Evolutionary conservation across 2,888 invertebrate species (phyloP).

Genomic region (Phlogophora meticulosa): DNA sequence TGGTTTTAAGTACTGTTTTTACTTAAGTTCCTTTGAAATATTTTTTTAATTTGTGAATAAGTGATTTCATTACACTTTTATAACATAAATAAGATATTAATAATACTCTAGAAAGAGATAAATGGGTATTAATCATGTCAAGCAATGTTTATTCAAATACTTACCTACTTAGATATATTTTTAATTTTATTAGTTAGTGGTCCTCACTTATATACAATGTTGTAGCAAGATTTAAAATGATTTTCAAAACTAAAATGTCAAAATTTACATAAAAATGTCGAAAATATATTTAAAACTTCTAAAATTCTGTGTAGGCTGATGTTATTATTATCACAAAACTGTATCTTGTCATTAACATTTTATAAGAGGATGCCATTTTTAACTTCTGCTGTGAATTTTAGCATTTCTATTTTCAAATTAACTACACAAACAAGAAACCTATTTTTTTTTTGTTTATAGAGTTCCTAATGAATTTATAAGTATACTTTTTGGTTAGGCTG

Average conservation of each 20-base stretch:
- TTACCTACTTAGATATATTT: too few relatives aligned
- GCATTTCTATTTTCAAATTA: constrained; percentile 24
- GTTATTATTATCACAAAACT: constrained; percentile 19
- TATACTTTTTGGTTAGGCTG: constrained; percentile 14
- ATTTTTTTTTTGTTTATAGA: neutral
- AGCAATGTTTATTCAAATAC: neutral
- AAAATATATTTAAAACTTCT: neutral
- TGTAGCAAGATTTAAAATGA: neutral
- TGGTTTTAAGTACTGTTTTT: neutral
- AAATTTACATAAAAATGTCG: constrained; percentile 1
- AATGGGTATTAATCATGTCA: neutral
- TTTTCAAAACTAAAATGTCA: constrained; percentile 9
- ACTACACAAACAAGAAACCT: neutral
- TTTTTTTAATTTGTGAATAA: neutral
- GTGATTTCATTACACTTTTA: neutral
- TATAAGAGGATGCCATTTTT: constrained; percentile 17
- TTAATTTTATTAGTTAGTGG: neutral
- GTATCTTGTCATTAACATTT: constrained; percentile 20
- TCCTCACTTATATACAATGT: neutral
- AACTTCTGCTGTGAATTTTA: constrained; percentile 20
- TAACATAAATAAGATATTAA: neutral
- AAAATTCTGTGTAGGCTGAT: neutral
- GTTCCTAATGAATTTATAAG: neutral
- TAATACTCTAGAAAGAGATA: constrained; percentile 1
- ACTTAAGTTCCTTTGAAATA: neutral